Evolutionary conservation across 1,140 invertebrate species (phyloP).

Genomic region (Centruroides sculpturatus): DNA sequence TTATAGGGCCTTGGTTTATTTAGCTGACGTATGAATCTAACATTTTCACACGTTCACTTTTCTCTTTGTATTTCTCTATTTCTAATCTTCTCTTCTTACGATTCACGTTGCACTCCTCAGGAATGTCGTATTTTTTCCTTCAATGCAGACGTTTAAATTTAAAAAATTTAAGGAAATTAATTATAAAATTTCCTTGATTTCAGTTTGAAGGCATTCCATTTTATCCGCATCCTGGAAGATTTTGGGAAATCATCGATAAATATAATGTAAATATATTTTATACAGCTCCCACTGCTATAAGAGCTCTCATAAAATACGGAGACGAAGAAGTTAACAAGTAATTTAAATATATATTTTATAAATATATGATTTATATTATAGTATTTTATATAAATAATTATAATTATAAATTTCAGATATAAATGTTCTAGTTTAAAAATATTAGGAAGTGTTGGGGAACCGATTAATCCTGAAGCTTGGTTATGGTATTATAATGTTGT

Average conservation of each 20-base stretch:
- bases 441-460: constrained; percentile 89
- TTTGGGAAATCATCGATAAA: constrained; percentile 84
- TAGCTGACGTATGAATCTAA: no score
- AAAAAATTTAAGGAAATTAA: neutral
- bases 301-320: constrained; percentile 80
- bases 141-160: neutral
- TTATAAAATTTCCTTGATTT: neutral
- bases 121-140: no score
- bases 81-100: no score
- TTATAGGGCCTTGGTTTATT: no score
- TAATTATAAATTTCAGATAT: neutral
- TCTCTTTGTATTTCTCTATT: no score
- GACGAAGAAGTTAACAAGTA: constrained; percentile 40
- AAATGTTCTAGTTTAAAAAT: constrained; percentile 49
- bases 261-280: constrained; percentile 95
- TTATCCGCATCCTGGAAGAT: constrained; percentile 57
- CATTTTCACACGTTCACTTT: no score
- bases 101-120: no score
- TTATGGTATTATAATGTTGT: constrained; percentile 86
- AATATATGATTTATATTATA: no score
- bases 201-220: constrained; percentile 95
- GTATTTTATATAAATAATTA: no score
- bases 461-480: constrained; percentile 97
- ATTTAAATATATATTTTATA: neutral
- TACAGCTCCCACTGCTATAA: constrained; percentile 93